Conservation (phyloP, 2,797 vertebrate genomes). For the Alexandromys oeconomus region DNA sequence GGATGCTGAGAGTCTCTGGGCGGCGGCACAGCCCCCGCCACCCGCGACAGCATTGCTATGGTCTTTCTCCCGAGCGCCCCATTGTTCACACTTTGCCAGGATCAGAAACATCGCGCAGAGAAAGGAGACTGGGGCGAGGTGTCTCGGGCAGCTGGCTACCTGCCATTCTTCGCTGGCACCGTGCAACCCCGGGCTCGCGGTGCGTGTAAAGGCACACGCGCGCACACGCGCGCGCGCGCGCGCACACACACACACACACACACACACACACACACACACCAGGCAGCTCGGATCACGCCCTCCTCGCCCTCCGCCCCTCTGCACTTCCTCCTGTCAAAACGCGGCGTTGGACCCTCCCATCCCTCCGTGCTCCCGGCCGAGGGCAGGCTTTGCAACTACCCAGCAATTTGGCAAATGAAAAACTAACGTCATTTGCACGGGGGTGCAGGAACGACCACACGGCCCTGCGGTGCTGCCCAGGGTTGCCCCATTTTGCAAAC, state of each 20-base stretch:
- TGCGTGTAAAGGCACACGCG: constrained; percentile 71
- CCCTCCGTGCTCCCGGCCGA: constrained; percentile 36
- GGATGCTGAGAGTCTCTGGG: constrained; percentile 49
- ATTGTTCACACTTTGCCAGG: constrained; percentile 83
- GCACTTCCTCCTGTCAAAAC: constrained; percentile 87
- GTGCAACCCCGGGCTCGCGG: constrained; percentile 1
- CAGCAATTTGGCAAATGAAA: constrained; percentile 72
- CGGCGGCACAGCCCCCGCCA: constrained; percentile 70
- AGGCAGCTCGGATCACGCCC: constrained; percentile 75
- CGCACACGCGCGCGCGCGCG: constrained; percentile 48
- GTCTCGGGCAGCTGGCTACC: constrained; percentile 65
- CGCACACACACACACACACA: constrained; percentile 40
- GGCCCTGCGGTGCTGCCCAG: constrained; percentile 39
- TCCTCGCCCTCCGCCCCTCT: constrained; percentile 71
- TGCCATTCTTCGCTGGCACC: constrained; percentile 61
- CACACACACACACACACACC: constrained; percentile 57
- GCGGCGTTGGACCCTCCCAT: constrained; percentile 76
- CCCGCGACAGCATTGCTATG: constrained; percentile 58
- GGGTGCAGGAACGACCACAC: constrained; percentile 53
- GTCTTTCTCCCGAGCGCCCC: constrained; percentile 56
- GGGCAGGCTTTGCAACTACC: constrained; percentile 73
- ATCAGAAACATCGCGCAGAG: constrained; percentile 64
- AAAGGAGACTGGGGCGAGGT: constrained; percentile 23
- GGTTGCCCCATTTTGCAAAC: constrained; percentile 77
- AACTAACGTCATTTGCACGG: constrained; percentile 66